Conservation (phyloP, 1,140 invertebrate genomes). For the Thaumatotibia leucotreta region DNA sequence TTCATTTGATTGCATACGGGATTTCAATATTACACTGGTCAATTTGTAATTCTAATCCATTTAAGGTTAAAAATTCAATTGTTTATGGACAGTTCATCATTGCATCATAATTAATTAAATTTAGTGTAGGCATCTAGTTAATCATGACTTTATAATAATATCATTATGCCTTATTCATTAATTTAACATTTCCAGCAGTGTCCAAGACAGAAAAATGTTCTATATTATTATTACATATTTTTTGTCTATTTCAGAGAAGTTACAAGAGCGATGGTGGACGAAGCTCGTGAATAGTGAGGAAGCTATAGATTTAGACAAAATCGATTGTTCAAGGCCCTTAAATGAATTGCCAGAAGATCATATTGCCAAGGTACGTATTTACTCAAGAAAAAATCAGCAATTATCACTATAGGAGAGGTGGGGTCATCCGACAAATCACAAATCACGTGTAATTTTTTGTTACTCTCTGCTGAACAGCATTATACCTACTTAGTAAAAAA, state of each 20-base stretch:
- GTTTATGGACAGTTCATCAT: neutral
- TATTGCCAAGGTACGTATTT: constrained; percentile 85
- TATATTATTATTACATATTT: neutral
- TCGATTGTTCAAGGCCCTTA: constrained; percentile 87
- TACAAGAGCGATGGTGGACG: constrained; percentile 90
- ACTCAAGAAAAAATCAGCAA: too few relatives aligned
- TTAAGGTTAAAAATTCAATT: neutral
- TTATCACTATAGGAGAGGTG: too few relatives aligned
- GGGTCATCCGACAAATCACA: too few relatives aligned
- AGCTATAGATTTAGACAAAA: constrained; percentile 85
- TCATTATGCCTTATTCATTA: too few relatives aligned
- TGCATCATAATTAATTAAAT: neutral
- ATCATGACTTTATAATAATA: too few relatives aligned
- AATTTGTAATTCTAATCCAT: neutral
- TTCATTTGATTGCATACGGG: neutral
- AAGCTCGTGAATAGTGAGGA: constrained; percentile 82
- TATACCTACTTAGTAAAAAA: too few relatives aligned
- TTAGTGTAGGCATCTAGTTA: too few relatives aligned
- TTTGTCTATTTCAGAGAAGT: constrained; percentile 83
- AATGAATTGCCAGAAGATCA: constrained; percentile 87
- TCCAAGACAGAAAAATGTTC: too few relatives aligned
- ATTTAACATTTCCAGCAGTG: too few relatives aligned
- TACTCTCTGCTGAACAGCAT: too few relatives aligned
- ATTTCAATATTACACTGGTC: too few relatives aligned
- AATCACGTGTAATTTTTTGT: too few relatives aligned